Evolutionary conservation across 1,140 invertebrate genomes (phyloP).

Genomic region (Anoplolepis gracilipes): DNA sequence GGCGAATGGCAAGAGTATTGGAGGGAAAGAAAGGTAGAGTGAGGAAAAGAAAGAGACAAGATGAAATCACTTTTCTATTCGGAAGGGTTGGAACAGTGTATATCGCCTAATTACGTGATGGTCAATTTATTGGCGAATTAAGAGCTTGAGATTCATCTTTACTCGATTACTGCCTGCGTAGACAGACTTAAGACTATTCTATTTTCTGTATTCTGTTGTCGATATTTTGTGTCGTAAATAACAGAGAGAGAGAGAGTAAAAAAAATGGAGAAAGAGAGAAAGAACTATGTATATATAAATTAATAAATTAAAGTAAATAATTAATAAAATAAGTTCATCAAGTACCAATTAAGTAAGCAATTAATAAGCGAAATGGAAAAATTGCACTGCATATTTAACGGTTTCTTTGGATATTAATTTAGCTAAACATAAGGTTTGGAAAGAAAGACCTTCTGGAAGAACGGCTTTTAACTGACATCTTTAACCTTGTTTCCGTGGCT

Average conservation of each 20-base stretch:
- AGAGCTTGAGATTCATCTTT: constrained; percentile 35
- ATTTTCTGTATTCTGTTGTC: no score
- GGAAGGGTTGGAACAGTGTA: constrained; percentile 15
- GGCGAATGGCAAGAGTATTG: background rate
- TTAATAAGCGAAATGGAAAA: background rate
- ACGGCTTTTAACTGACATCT: background rate
- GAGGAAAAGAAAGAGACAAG: constrained; percentile 1
- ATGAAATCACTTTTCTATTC: constrained; percentile 34
- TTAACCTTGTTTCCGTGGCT: constrained; percentile 14
- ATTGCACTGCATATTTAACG: background rate
- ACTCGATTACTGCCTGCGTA: constrained; percentile 14
- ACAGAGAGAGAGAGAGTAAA: no score
- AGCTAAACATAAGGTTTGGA: background rate
- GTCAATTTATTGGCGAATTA: constrained; percentile 29
- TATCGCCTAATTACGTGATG: constrained; percentile 25
- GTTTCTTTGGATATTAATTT: background rate
- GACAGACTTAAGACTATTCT: background rate
- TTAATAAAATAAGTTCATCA: background rate
- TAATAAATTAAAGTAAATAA: background rate
- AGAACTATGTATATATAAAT: background rate
- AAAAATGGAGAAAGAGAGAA: no score
- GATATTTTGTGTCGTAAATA: background rate
- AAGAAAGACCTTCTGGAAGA: constrained; percentile 1
- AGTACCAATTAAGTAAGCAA: background rate
- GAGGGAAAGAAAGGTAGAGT: background rate